Conservation (phyloP, 2,113 vertebrate genomes). For the Scatophagus argus region DNA sequence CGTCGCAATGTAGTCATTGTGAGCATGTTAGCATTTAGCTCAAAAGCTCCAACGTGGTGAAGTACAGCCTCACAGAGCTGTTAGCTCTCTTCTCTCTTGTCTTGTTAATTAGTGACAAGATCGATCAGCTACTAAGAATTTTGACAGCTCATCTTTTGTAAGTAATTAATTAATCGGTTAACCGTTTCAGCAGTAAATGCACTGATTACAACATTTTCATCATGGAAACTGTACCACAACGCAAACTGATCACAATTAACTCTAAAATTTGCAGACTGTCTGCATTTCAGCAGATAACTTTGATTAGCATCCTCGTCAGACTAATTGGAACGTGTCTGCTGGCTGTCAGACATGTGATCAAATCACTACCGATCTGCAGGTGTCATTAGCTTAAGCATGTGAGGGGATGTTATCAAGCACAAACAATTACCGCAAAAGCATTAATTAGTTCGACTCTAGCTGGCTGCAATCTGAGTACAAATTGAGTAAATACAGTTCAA, state of each 20-base stretch:
- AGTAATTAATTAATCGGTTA: neutral
- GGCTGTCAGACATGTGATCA: constrained; percentile 50
- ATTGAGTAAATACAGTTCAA: constrained; percentile 41
- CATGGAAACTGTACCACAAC: neutral
- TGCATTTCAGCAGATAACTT: constrained; percentile 21
- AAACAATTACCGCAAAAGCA: constrained; percentile 36
- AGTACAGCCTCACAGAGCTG: too few relatives aligned
- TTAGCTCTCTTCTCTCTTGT: too few relatives aligned
- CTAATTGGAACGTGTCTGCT: constrained; percentile 22
- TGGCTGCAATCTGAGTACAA: constrained; percentile 13
- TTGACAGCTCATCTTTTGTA: neutral
- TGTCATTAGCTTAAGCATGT: constrained; percentile 52
- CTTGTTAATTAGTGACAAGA: neutral
- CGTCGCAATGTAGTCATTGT: too few relatives aligned
- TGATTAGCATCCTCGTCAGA: constrained; percentile 30
- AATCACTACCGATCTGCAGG: constrained; percentile 55
- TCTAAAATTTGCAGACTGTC: neutral
- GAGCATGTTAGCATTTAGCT: neutral
- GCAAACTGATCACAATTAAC: neutral
- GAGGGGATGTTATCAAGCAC: constrained; percentile 39
- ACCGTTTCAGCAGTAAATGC: neutral
- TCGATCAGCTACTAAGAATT: neutral
- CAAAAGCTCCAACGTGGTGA: too few relatives aligned
- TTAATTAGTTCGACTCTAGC: constrained; percentile 34
- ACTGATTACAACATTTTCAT: neutral